A percentile compares a stretch with the other conserved stretches of the same genome.
Evolutionary conservation across 2,113 vertebrate species (phyloP).

Genomic region (Hypomesus transpacificus): DNA sequence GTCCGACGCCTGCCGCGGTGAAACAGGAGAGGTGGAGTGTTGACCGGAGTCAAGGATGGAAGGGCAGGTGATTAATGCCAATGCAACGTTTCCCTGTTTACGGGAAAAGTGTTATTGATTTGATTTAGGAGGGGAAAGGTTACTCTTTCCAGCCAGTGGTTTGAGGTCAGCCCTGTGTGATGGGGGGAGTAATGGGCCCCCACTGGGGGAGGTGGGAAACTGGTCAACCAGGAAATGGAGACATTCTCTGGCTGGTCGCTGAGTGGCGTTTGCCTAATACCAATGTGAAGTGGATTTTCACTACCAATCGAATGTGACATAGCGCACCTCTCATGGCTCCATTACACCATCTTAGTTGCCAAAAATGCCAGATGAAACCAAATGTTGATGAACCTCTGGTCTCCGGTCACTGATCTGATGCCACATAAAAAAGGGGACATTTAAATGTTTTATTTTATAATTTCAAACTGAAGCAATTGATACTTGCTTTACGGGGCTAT

Average conservation of each 20-base stretch:
- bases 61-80: slow-evolving; percentile 69
- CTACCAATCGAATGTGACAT: slow-evolving; percentile 14
- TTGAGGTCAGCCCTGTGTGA: slow-evolving; percentile 54
- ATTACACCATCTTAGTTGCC: slow-evolving; percentile 7
- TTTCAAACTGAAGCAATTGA: too few relatives aligned
- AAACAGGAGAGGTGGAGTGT: background rate
- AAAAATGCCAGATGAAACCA: background rate
- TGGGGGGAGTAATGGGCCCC: slow-evolving; percentile 56
- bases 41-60: slow-evolving; percentile 64
- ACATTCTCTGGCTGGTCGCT: slow-evolving; percentile 54
- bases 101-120: slow-evolving; percentile 69
- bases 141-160: slow-evolving; percentile 56
- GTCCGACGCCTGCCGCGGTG: background rate
- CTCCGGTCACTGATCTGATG: background rate
- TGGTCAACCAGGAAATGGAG: slow-evolving; percentile 76
- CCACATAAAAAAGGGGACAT: background rate
- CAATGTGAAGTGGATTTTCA: slow-evolving; percentile 21
- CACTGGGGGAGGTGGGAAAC: slow-evolving; percentile 52
- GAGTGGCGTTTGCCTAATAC: slow-evolving; percentile 37
- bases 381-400: background rate
- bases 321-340: slow-evolving; percentile 3
- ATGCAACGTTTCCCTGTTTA: slow-evolving; percentile 53
- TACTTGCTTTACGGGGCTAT: too few relatives aligned
- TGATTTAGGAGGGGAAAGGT: slow-evolving; percentile 64
- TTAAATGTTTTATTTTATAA: too few relatives aligned